Base-by-base conservation (phyloP, 64 coral and sea anemone genomes). In the Acropora tenuis region DNA sequence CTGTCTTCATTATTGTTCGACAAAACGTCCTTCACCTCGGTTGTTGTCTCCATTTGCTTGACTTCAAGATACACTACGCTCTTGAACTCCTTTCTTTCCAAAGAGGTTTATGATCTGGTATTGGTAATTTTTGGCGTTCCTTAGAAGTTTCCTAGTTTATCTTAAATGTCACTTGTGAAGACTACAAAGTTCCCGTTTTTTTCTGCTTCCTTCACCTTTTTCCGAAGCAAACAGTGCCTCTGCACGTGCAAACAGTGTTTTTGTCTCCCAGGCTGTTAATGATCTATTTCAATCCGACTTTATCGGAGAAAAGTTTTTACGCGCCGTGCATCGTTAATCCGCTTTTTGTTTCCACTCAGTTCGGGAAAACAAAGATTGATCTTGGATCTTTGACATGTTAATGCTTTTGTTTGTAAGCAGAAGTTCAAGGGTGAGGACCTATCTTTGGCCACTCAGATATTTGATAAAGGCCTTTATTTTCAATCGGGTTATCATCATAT, bases 341-440 rank as follows among this genome's bases (percentile, higher is more conserved):
- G 45, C 72, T 88, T 50, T 88, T 46, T 2, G 86, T 77, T 53
- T 88, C 86, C 18, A 58, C 40, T 20, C 16, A 74, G 42, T 52
- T 75, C 47, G 1, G 71, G 66, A 1, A 76, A 88, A 49, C 57
- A 88, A 75, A 61, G 86, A 40, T 59, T 88, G 7, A 88, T 75
- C 76, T 42, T 88, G 19, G 86, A 76, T 88, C 73, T 88, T 50
- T 9, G 86, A 8, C 86, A 86, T 41, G 30, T 72, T 4, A 88
- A 88, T 18, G 40, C 40, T 47, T 88, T 88, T 15, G 16, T 87
- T 30, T 88, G 50, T 69, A 75, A 75, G 48, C 86, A 88, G 48
- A 74, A 53, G 48, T 50, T 78, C 17, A 78, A 50, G 48, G 50
- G 45, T 3, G 48, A 78, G n/a, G 76, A 78, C 9, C 20, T 78